These are phyloP conservation scores for Agapostemon virescens DNA, from an alignment of 2,888 invertebrate species.

Conservation along the genomic window DNA sequence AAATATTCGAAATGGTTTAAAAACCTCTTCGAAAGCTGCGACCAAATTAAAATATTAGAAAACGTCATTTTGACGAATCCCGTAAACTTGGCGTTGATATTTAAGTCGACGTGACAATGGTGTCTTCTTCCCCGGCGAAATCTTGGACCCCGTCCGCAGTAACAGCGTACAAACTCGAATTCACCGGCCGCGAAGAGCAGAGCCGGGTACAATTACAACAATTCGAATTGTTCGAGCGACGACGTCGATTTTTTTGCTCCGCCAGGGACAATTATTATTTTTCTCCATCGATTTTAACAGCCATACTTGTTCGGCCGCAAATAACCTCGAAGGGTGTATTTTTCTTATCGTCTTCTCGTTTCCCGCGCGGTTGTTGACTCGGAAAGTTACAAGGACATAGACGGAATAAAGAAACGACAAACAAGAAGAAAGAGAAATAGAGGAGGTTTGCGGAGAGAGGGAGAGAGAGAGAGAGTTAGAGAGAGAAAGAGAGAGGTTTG, in stretches of 20 bases:
- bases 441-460: not conserved
- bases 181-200: not conserved
- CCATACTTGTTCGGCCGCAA: constrained; percentile 12
- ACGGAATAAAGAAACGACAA: constrained; percentile 1
- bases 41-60: too few species aligned
- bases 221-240: constrained; percentile 3
- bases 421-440: constrained; percentile 13
- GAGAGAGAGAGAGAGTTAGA: constrained; percentile 12
- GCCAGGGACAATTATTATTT: not conserved
- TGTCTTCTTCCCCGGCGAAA: not conserved
- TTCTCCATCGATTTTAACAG: constrained; percentile 2
- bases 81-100: too few species aligned
- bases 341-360: constrained; percentile 71
- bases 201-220: not conserved
- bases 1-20: too few species aligned
- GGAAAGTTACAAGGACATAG: constrained; percentile 44
- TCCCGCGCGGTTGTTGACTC: constrained; percentile 63
- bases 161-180: not conserved
- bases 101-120: not conserved
- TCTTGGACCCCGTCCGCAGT: not conserved
- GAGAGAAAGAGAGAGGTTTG: constrained; percentile 33
- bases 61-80: too few species aligned
- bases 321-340: constrained; percentile 44
- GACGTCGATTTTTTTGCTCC: not conserved
- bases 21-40: too few species aligned